Percentiles rank a stretch among this genome's conserved stretches.
Conservation (phyloP, 2,113 vertebrate species). For the Gulo gulo region DNA sequence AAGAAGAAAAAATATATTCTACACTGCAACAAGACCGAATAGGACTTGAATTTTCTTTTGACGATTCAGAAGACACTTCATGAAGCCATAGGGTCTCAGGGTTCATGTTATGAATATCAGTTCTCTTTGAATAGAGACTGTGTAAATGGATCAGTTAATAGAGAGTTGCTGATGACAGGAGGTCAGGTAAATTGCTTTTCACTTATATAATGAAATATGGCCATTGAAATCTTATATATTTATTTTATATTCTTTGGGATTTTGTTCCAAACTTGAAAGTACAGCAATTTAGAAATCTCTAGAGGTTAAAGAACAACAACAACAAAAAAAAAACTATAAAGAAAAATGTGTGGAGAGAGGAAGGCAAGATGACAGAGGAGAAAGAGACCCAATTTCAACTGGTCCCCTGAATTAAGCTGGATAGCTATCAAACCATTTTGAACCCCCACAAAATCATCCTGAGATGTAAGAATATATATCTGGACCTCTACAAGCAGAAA, state of each 20-base stretch:
- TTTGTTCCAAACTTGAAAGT: constrained; percentile 47
- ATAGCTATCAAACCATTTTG: too few relatives aligned
- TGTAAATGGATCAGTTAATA: background rate
- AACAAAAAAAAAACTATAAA: constrained; percentile 41
- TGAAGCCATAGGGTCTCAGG: background rate
- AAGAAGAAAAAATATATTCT: background rate
- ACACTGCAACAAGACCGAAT: background rate
- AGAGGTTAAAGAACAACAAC: constrained; percentile 39
- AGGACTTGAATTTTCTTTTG: constrained; percentile 40
- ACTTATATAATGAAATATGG: background rate
- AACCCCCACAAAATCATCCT: too few relatives aligned
- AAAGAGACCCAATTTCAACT: too few relatives aligned
- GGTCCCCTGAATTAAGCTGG: too few relatives aligned
- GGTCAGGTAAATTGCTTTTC: background rate
- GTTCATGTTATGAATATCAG: constrained; percentile 1
- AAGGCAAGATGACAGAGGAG: too few relatives aligned
- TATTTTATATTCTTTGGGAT: constrained; percentile 24
- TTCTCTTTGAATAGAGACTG: constrained; percentile 6
- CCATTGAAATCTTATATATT: background rate
- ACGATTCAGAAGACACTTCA: constrained; percentile 17
- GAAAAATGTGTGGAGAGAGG: constrained; percentile 16
- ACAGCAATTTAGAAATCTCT: constrained; percentile 34
- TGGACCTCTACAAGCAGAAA: too few relatives aligned
- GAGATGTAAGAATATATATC: too few relatives aligned
- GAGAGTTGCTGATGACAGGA: constrained; percentile 20